A percentile compares a stretch with the other conserved stretches of the same genome.
phyloP scores from a whole-genome alignment of 2,797 vertebrate genomes.

The Pseudotriccus pelzelni region DNA sequence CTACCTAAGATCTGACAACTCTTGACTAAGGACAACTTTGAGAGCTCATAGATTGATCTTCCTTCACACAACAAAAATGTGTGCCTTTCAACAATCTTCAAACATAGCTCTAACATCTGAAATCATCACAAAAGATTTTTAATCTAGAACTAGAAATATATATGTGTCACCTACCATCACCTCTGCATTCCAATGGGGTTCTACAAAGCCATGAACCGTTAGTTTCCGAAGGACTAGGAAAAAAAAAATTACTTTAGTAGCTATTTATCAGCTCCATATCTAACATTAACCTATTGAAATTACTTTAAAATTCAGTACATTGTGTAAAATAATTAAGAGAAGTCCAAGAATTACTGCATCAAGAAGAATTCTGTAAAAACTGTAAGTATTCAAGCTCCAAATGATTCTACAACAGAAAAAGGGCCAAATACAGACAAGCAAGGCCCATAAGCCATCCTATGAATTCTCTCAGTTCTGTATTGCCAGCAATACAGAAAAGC shows the following conservation, averaged over 20 bases:
- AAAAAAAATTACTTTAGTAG: not conserved
- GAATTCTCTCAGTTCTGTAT: not conserved
- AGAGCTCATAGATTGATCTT: not conserved
- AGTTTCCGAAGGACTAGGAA: conserved; percentile 90
- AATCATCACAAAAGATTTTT: not conserved
- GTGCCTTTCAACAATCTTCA: not conserved
- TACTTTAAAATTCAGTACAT: not conserved
- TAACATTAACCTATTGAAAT: not conserved
- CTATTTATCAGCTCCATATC: not conserved
- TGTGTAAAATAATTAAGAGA: not conserved
- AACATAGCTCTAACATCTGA: not conserved
- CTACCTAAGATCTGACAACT: not conserved
- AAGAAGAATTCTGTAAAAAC: not conserved
- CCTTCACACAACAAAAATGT: not conserved
- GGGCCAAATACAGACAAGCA: not conserved
- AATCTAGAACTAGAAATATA: not conserved
- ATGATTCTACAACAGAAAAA: not conserved
- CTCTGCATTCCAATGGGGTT: conserved; percentile 90
- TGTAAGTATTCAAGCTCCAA: not conserved
- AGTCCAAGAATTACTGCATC: not conserved
- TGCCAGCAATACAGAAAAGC: not conserved
- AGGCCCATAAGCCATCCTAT: not conserved
- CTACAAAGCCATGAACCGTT: conserved; percentile 94
- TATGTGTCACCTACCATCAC: conserved; percentile 88
- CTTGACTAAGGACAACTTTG: not conserved